A percentile compares a stretch with the other conserved stretches of the same genome.
phyloP scores from a whole-genome alignment of 2,888 invertebrate genomes.

The Mesodorylaimus sp. region DNA sequence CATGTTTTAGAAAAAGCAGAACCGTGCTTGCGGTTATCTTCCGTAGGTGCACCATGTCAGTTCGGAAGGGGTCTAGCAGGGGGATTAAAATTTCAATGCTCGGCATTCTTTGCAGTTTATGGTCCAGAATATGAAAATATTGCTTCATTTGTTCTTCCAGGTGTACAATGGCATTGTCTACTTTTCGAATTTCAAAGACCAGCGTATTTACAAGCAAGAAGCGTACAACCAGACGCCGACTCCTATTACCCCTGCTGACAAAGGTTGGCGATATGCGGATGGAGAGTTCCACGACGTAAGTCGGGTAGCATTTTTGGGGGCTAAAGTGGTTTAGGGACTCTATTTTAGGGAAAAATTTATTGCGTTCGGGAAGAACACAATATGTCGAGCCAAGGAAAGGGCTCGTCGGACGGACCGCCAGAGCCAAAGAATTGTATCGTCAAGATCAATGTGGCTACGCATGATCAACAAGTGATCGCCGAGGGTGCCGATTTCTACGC shows the following conservation, averaged over 20 bases:
- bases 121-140: too few relatives aligned
- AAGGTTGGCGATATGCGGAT: conserved; percentile 23
- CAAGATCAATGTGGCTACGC: conserved; percentile 7
- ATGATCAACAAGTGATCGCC: conserved; percentile 13
- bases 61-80: too few relatives aligned
- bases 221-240: neutral
- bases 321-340: neutral
- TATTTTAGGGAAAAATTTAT: conserved; percentile 9
- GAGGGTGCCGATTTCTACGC: conserved; percentile 34
- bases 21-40: too few relatives aligned
- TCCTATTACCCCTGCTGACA: neutral
- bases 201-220: conserved; percentile 14
- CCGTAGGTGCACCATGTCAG: too few relatives aligned
- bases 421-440: conserved; percentile 12
- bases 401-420: conserved; percentile 9
- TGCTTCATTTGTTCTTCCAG: too few relatives aligned
- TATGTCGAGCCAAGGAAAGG: too few relatives aligned
- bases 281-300: conserved; percentile 19
- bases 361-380: conserved; percentile 14
- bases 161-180: conserved; percentile 16
- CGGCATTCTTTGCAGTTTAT: too few relatives aligned
- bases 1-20: too few relatives aligned
- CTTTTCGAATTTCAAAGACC: conserved; percentile 29
- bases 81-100: too few relatives aligned
- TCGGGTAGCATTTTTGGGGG: neutral